phyloP scores from a whole-genome alignment of 2,888 invertebrate species.

The Dugesia japonica region DNA sequence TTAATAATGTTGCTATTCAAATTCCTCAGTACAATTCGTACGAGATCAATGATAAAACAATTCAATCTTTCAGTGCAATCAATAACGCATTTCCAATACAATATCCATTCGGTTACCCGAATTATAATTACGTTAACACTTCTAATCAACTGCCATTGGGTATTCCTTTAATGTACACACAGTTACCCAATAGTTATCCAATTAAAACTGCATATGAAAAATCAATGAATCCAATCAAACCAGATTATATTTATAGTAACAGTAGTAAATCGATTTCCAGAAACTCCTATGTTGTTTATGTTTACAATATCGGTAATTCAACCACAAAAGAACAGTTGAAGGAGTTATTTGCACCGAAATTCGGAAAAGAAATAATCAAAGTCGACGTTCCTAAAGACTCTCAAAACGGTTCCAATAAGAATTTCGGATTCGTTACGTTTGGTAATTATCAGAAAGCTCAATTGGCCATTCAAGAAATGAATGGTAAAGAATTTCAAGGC shows the following conservation, averaged over 20 bases:
- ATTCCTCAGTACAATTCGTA: too few relatives aligned
- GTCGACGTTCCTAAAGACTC: neutral
- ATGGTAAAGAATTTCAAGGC: neutral
- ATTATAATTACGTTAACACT: neutral
- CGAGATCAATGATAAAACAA: too few relatives aligned
- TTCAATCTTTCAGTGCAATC: too few relatives aligned
- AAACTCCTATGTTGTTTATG: neutral
- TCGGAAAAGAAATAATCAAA: neutral
- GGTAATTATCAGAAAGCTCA: constrained; percentile 11
- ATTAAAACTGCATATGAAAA: neutral
- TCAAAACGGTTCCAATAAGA: neutral
- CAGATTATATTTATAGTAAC: neutral
- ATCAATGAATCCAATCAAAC: neutral
- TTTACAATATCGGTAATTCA: neutral
- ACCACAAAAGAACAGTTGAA: neutral
- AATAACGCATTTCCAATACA: too few relatives aligned
- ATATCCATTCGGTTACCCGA: neutral
- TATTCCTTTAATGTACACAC: neutral
- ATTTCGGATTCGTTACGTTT: neutral
- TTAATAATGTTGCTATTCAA: too few relatives aligned
- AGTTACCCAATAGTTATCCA: neutral
- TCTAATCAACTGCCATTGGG: neutral
- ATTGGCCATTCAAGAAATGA: neutral
- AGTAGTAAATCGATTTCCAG: neutral
- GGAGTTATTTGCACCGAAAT: neutral